Conservation (phyloP, 2,888 invertebrate genomes). For the Drosophila acutilabella region DNA sequence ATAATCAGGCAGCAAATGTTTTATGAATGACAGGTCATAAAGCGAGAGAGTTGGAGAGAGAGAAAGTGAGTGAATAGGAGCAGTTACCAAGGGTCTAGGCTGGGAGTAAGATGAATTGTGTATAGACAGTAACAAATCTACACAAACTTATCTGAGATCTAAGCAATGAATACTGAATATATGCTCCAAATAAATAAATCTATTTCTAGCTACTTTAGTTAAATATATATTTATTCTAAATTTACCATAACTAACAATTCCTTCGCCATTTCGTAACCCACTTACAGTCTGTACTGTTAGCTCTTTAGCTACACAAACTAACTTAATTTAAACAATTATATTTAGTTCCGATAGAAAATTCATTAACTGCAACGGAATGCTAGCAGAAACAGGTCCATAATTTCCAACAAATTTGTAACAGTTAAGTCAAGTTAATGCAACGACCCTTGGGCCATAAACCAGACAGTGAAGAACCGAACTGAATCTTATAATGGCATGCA, state of each 20-base stretch:
- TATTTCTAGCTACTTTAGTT: too few relatives aligned
- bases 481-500: conserved; percentile 21
- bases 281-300: conserved; percentile 1
- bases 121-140: conserved; percentile 9
- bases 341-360: conserved; percentile 14
- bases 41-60: not conserved
- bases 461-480: conserved; percentile 12
- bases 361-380: conserved; percentile 24
- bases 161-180: conserved; percentile 13
- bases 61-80: not conserved
- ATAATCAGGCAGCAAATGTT: conserved; percentile 64
- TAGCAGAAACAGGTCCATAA: conserved; percentile 12
- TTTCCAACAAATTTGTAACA: conserved; percentile 38
- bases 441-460: conserved; percentile 24
- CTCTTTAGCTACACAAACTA: not conserved
- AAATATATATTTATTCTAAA: too few relatives aligned
- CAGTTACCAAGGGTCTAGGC: conserved; percentile 1
- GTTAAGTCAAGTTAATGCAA: conserved; percentile 57
- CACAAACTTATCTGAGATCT: conserved; percentile 29
- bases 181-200: too few relatives aligned
- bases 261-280: not conserved
- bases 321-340: not conserved
- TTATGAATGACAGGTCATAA: conserved; percentile 46
- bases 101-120: not conserved
- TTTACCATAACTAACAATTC: too few relatives aligned